phyloP scores from a whole-genome alignment of 2,888 invertebrate genomes.

The Stenurella melanura region DNA sequence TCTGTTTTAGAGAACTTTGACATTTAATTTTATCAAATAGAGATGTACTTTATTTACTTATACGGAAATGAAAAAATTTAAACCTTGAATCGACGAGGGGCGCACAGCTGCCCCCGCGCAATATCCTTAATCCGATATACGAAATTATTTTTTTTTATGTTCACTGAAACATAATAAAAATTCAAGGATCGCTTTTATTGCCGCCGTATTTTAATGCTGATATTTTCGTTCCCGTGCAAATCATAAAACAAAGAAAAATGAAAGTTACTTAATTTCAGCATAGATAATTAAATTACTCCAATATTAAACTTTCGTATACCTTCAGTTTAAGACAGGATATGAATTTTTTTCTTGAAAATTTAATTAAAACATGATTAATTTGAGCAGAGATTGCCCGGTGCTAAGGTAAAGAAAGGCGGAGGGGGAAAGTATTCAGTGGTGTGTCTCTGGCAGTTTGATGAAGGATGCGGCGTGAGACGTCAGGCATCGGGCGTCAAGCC shows the following conservation, averaged over 20 bases:
- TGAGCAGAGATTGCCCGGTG: conserved; percentile 13
- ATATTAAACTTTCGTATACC: conserved; percentile 34
- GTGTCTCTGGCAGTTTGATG: conserved; percentile 36
- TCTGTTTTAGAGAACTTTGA: too few relatives aligned
- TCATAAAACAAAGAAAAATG: conserved; percentile 21
- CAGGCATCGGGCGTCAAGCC: conserved; percentile 11
- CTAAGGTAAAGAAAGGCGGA: neutral
- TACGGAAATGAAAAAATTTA: too few relatives aligned
- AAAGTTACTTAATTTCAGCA: conserved; percentile 25
- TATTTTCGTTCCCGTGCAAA: conserved; percentile 12
- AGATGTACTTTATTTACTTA: too few relatives aligned
- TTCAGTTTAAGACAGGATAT: conserved; percentile 24
- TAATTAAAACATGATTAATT: conserved; percentile 42
- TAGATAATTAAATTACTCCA: conserved; percentile 28
- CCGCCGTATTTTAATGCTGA: neutral
- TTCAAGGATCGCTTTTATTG: neutral
- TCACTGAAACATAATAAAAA: too few relatives aligned
- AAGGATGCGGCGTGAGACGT: conserved; percentile 32
- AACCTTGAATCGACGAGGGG: too few relatives aligned
- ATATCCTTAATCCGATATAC: too few relatives aligned
- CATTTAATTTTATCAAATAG: too few relatives aligned
- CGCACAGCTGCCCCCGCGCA: too few relatives aligned
- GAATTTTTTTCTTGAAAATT: conserved; percentile 41
- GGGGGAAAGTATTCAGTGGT: neutral
- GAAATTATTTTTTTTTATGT: too few relatives aligned